Evolutionary conservation across 2,797 vertebrate genomes (phyloP).

Genomic region (Labeo calbasu): DNA sequence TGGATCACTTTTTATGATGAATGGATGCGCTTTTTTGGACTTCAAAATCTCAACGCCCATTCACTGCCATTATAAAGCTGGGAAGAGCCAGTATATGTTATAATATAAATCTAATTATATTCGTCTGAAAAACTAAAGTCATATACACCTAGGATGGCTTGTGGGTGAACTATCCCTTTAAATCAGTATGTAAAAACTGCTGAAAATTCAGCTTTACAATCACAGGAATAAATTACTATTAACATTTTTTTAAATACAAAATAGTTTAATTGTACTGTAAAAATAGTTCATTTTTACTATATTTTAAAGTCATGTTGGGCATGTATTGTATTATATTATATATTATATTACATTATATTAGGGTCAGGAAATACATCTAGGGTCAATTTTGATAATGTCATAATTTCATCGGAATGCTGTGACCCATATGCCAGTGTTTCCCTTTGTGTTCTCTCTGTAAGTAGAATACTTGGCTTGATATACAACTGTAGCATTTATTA

Average conservation of each 20-base stretch:
- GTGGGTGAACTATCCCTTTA: neutral
- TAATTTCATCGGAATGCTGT: neutral
- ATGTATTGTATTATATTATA: neutral
- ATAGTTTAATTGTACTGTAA: neutral
- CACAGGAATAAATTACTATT: neutral
- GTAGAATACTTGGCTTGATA: neutral
- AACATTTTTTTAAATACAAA: neutral
- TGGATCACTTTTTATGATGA: no score
- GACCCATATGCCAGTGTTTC: neutral
- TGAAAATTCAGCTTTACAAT: neutral
- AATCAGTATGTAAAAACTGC: neutral
- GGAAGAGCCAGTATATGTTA: no score
- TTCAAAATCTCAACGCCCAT: no score
- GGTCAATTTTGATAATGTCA: neutral
- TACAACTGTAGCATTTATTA: neutral
- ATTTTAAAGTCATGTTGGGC: neutral
- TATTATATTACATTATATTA: neutral
- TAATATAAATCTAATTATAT: no score
- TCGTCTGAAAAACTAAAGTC: no score
- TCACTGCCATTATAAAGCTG: no score
- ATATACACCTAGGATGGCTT: no score
- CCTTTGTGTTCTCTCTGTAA: neutral
- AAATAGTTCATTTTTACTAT: neutral
- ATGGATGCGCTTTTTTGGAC: no score
- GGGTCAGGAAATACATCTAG: neutral